Base-by-base conservation (phyloP, 2,888 invertebrate species). In the Nephrotoma appendiculata region DNA sequence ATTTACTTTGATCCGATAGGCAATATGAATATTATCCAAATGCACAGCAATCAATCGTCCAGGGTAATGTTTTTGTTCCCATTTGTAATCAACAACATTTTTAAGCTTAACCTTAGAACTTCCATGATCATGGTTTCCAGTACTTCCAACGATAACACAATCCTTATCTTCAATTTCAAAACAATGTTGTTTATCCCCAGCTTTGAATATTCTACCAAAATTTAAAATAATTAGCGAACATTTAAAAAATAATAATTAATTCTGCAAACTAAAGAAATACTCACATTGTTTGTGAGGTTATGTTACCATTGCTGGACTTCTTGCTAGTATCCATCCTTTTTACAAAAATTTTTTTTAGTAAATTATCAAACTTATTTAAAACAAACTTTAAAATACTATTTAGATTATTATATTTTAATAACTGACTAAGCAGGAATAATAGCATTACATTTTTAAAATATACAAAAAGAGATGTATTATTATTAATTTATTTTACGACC, bases 1-100 rank as follows among this genome's bases (percentile, higher is more conserved):
- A 57, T 86, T 86, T 3, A 86, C 86, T 86, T 96, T 97, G 88
- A 98, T 95, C 87, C 95, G 96, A 92, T 98, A 98, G 0, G 98
- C 98, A 88, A 98, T 93, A 91, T 96, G 96, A 89, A 96, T 95
- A 87, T 97, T 96, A 89, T 94, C 95, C 89, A 96, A 94, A 91
- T 98, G 98, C 83, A 97, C 95, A 9, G 98, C 97, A 71, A 98
- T 94, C 87, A 98, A 92, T 90, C 97, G 96, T 0, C 98, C 98
- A 0, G 95, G 93, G 89, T 98, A 97, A 90, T 96, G 96, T 89
- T 95, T 95, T 85, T 95, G 94, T 90, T 98, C 98, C 98, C 98
- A 98, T 88, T 96, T 96, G 91, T 96, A 98, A 90, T 98, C 98
- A 41, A 98, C 98, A 86, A 98, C 94, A 91, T 96, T 97, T 89